Evolutionary conservation across 2,888 invertebrate genomes (phyloP), one percentile per base, ranked within the genome.

Genomic region (Callinectes sapidus): DNA sequence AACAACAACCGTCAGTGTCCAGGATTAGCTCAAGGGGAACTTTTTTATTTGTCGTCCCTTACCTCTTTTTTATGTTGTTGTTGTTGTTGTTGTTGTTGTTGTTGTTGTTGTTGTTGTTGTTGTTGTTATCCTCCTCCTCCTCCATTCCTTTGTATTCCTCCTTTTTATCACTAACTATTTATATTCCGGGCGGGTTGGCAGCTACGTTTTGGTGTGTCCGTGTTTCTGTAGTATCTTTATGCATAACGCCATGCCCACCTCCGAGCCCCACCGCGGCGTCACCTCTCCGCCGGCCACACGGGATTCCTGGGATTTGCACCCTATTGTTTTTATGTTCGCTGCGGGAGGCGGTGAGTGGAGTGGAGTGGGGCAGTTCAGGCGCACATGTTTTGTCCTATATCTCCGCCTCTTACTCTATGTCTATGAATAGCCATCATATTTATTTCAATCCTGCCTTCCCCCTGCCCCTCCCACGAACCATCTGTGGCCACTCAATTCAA

Each of bases 401-500:
- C 71, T 71, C 16, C 61, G 14, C 35, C 81, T 35, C 35, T 16
- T 81, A 35, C 81, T 81, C 8, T 28, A 6, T 86, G 35, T 14
- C 86, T 39, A 86, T 86, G 86, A 86, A 71, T 71, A 71, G 71
- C 1, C 71, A 71, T 71, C 28, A 18, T n/a, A 71, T 71, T 71
- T 71, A 71, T 71, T 71, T 35, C 81, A 0, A 14, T 35, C 81
- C 81, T 81, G 32, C 71, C 23, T 71, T 10, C 28, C 1, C 48
- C n/a, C 48, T 87, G 0, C 48, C 48, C 54, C 87, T 87, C 87
- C 87, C 10, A 32, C 8, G 32, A n/a, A 42, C 42, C 87, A 42
- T 87, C 54, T 87, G 42, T 87, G 48, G 13, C 48, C 48, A 42
- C 48, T 54, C 54, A 87, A 54, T 18, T 32, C 13, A 35, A 10